Conservation (phyloP, 2,888 invertebrate species). For the Morpho helenor region DNA sequence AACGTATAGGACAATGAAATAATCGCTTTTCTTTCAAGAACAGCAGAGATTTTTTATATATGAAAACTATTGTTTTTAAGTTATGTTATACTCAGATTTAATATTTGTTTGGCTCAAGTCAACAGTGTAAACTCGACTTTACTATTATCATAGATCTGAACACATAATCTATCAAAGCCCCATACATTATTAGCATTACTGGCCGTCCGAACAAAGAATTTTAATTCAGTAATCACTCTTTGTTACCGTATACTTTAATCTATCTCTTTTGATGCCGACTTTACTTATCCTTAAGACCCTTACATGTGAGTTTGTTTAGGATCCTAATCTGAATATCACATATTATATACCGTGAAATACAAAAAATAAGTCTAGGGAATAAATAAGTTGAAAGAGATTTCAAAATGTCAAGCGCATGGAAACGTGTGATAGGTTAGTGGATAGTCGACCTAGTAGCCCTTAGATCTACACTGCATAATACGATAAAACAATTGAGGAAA, state of each 20-base stretch:
- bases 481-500: too few species aligned
- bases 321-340: conserved; percentile 35
- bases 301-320: conserved; percentile 40
- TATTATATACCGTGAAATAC: conserved; percentile 15
- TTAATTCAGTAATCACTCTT: conserved; percentile 67
- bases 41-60: too few species aligned
- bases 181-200: conserved; percentile 43
- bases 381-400: too few species aligned
- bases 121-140: conserved; percentile 4
- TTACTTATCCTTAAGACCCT: conserved; percentile 55
- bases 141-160: conserved; percentile 16
- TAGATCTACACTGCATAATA: too few species aligned
- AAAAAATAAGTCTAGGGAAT: too few species aligned
- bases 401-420: conserved; percentile 10
- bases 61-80: too few species aligned
- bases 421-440: too few species aligned
- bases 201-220: conserved; percentile 58
- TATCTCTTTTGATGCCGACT: conserved; percentile 49
- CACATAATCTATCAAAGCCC: conserved; percentile 58
- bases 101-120: too few species aligned
- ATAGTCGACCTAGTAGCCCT: too few species aligned
- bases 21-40: too few species aligned
- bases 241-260: conserved; percentile 63
- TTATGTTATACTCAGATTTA: too few species aligned
- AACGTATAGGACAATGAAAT: too few species aligned